A percentile compares a stretch with the other conserved stretches of the same genome.
Conservation (phyloP, 2,797 vertebrate genomes). For the Pseudotriccus pelzelni region DNA sequence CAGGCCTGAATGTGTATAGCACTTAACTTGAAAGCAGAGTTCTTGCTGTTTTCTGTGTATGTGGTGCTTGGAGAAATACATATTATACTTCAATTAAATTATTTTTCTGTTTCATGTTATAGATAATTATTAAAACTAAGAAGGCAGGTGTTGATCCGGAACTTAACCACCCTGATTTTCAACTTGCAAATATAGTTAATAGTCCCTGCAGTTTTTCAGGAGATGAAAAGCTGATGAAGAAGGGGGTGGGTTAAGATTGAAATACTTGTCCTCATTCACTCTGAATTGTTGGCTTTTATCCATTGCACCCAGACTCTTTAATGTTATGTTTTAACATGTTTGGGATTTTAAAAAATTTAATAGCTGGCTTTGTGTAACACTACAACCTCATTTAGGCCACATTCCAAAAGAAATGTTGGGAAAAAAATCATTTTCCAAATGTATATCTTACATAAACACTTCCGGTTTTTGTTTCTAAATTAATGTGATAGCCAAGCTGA, state of each 20-base stretch:
- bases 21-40: background rate
- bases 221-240: slow-evolving; percentile 48
- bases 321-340: slow-evolving; percentile 55
- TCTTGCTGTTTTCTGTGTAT: background rate
- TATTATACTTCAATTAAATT: background rate
- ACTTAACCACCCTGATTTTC: background rate
- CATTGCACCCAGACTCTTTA: slow-evolving; percentile 42
- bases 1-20: background rate
- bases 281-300: slow-evolving; percentile 35
- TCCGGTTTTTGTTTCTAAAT: slow-evolving; percentile 28
- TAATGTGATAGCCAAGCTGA: background rate
- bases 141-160: slow-evolving; percentile 34
- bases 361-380: slow-evolving; percentile 36
- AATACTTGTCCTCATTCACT: slow-evolving; percentile 53
- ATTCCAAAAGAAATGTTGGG: slow-evolving; percentile 50
- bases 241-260: slow-evolving; percentile 11
- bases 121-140: background rate
- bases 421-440: background rate
- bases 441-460: slow-evolving; percentile 5
- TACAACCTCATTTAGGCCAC: slow-evolving; percentile 36
- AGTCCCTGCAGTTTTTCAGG: background rate
- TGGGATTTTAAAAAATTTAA: background rate
- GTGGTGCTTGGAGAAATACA: background rate
- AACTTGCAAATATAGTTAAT: slow-evolving; percentile 30
- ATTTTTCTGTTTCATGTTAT: background rate